Base-by-base conservation (phyloP, 2,113 vertebrate genomes). In the Gobius niger region DNA sequence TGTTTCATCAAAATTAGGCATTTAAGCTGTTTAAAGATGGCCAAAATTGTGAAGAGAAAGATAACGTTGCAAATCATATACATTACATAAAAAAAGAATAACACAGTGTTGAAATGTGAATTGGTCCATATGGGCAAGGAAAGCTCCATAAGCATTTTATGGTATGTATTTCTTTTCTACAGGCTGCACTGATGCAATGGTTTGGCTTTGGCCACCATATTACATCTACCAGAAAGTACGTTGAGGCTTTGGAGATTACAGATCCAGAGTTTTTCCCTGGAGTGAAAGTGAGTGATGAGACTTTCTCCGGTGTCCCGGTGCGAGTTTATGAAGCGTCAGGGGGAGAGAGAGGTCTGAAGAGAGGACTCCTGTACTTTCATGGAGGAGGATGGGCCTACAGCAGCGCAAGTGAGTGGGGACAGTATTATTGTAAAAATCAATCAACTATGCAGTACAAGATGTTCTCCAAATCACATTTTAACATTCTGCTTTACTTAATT, bases 361-460 rank as follows among this genome's bases (percentile, higher is more conserved):
- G 95, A 68, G 89, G 93, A 0, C 18, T 99, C 44, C 40, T 98
- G 82, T 99, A 86, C 62, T 87, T 96, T 70, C 96, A 98, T 0
- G 98, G 98, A 77, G 98, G 96, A 15, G 98, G 96, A 81, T 99
- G 98, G 98, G 93, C 95, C 7, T 10, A 98, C 60, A 94, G 95
- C 50, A 94, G 92, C 46, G 87, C 90, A 86, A 96, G 97, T 99
- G 92, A 68, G 96, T 94, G 0, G 18, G 18, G 4, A 18, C 51
- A 9, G n/a, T 51, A 8, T 34, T 34, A 34, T 8, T 51, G 50
- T 16, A 2, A 18, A 3, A 9, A 9, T 18, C 7, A 52, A 34
- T 34, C 24, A 34, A 34, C 3, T 34, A 34, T 34, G 24, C 5
- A 4, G 24, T 34, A 34, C 24, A 34, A 34, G 24, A 34, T 34